These are phyloP conservation scores for Steromphala cineraria DNA, from an alignment of 2,888 invertebrate genomes.

Conservation along the genomic window DNA sequence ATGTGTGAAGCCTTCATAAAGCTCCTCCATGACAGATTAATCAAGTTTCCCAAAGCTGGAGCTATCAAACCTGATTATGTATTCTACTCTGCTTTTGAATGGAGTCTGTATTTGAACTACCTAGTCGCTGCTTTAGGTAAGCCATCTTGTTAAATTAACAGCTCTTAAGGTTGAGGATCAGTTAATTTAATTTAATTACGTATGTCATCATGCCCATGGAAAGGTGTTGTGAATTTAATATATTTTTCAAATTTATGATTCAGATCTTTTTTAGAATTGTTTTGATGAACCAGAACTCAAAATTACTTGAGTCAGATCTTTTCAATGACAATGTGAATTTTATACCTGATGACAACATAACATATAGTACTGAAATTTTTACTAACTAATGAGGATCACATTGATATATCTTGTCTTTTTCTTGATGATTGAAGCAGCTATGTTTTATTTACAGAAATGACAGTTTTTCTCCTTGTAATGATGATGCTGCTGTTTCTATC, in stretches of 20 bases:
- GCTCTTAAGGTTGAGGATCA: no score
- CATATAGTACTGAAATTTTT: no score
- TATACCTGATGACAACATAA: background rate
- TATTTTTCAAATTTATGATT: no score
- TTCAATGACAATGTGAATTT: background rate
- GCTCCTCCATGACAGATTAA: constrained; percentile 74
- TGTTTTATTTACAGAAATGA: background rate
- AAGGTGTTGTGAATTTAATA: no score
- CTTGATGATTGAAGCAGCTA: no score
- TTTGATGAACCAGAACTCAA: no score
- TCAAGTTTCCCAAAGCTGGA: constrained; percentile 15
- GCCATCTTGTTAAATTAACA: constrained; percentile 27
- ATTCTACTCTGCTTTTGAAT: constrained; percentile 72
- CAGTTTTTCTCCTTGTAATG: background rate
- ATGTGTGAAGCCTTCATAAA: constrained; percentile 86
- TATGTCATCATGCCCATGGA: no score
- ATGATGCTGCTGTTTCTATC: background rate
- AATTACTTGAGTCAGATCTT: background rate
- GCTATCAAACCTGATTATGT: constrained; percentile 47
- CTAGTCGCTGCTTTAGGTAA: constrained; percentile 67
- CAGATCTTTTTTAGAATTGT: no score
- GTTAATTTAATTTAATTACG: no score
- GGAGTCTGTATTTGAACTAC: constrained; percentile 71
- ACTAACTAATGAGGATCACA: no score
- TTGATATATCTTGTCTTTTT: no score